These are phyloP conservation scores for Bovichtus variegatus DNA, from an alignment of 2,797 vertebrate species.

Conservation along the genomic window DNA sequence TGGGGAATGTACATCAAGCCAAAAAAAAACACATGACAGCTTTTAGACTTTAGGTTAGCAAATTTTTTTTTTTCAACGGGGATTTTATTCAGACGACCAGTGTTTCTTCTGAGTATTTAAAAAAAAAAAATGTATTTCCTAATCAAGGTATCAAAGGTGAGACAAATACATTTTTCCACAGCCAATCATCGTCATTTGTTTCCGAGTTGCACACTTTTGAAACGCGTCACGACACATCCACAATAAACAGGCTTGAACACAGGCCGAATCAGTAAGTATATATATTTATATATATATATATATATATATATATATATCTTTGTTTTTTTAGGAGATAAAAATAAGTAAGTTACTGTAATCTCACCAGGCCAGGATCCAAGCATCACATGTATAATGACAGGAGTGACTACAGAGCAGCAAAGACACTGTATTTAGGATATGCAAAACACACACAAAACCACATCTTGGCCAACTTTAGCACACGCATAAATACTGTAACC, in stretches of 20 bases:
- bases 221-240: no score
- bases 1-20: background rate
- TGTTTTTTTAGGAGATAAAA: conserved; percentile 13
- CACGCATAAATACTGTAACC: background rate
- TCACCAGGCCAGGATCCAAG: background rate
- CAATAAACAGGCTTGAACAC: background rate
- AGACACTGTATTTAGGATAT: background rate
- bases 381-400: background rate
- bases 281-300: no score
- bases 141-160: conserved; percentile 28
- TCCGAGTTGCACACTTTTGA: conserved; percentile 1
- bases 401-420: background rate
- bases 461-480: background rate
- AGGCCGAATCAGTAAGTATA: background rate
- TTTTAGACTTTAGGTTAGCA: background rate
- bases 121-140: background rate
- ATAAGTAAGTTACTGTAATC: background rate
- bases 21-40: background rate
- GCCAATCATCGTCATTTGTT: background rate
- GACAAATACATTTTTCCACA: conserved; percentile 26
- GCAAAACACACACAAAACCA: conserved; percentile 1
- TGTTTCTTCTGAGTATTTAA: no score
- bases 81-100: conserved; percentile 1
- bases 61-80: background rate
- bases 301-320: no score